These are phyloP conservation scores for Eupithecia insigniata DNA, from an alignment of 2,888 invertebrate species.

Conservation along the genomic window DNA sequence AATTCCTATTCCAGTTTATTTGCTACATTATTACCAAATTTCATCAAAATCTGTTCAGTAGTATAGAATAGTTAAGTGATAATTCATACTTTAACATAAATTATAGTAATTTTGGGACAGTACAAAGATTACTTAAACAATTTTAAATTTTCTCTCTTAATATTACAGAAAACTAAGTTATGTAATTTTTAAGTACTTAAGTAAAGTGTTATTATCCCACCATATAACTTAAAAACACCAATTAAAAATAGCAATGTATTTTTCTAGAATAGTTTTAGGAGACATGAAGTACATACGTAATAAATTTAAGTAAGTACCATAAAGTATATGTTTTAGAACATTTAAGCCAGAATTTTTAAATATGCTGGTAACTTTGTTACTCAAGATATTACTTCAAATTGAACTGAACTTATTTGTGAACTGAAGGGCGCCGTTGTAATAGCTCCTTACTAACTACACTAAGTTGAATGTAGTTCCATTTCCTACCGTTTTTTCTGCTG, in stretches of 20 bases:
- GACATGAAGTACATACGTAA: constrained; percentile 1
- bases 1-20: not conserved
- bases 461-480: not conserved
- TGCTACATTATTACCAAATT: not conserved
- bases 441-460: no score
- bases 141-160: not conserved
- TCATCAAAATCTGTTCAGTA: not conserved
- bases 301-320: constrained; percentile 1
- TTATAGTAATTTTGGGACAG: not conserved
- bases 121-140: not conserved
- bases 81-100: not conserved
- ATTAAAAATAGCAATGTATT: constrained; percentile 1
- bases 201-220: constrained; percentile 10
- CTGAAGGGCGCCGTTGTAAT: no score
- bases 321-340: constrained; percentile 1
- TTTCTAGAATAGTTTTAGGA: constrained; percentile 8
- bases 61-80: not conserved
- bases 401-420: no score
- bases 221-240: constrained; percentile 8
- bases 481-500: not conserved
- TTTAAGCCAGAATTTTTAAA: not conserved
- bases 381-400: no score
- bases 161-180: not conserved
- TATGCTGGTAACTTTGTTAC: not conserved
- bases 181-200: not conserved